Conservation (phyloP, 1,140 invertebrate species). For the Penaeus indicus region DNA sequence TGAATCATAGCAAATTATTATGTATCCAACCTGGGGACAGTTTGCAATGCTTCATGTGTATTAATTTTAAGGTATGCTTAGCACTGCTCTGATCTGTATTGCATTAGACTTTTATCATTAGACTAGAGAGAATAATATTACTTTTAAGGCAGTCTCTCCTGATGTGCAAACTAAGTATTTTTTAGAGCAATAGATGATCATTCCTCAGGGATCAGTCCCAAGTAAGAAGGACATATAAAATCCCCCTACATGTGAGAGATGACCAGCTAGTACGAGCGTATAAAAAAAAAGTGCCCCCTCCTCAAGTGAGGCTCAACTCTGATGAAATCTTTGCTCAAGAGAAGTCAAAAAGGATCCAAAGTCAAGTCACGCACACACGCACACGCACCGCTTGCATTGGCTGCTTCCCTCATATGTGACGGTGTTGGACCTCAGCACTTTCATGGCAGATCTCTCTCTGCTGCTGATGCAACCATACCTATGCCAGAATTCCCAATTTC, state of each 20-base stretch:
- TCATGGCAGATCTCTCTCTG: conserved; percentile 40
- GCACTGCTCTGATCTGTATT: conserved; percentile 59
- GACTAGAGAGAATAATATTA: conserved; percentile 36
- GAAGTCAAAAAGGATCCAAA: neutral
- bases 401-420: conserved; percentile 56
- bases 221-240: conserved; percentile 1
- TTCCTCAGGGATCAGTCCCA: conserved; percentile 5
- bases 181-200: conserved; percentile 20
- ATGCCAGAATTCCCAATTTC: conserved; percentile 63
- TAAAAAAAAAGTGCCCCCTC: too few relatives aligned
- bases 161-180: conserved; percentile 17
- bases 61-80: conserved; percentile 58
- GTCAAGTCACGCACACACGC: neutral
- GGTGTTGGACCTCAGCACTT: conserved; percentile 45
- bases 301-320: conserved; percentile 6
- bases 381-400: conserved; percentile 3
- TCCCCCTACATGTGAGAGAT: conserved; percentile 34
- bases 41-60: conserved; percentile 64
- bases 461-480: conserved; percentile 51
- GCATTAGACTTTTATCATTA: conserved; percentile 36
- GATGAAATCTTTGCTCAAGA: conserved; percentile 12
- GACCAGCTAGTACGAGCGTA: conserved; percentile 40
- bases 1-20: conserved; percentile 59
- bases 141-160: conserved; percentile 47
- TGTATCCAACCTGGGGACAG: conserved; percentile 31